These are phyloP conservation scores for Ophthalmolycus amberensis DNA, from an alignment of 2,113 vertebrate species.

Conservation along the genomic window DNA sequence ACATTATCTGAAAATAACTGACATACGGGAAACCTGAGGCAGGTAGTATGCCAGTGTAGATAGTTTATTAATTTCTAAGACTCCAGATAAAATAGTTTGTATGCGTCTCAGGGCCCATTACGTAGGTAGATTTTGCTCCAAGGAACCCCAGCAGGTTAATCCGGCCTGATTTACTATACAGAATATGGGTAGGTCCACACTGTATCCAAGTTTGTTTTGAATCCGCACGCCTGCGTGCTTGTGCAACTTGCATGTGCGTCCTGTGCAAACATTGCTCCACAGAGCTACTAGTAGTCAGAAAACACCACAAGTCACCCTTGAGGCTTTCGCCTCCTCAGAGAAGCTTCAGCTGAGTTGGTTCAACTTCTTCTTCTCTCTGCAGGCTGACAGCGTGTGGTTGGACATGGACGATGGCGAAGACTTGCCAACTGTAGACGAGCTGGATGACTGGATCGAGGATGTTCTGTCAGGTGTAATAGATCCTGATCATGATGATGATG, in stretches of 20 bases:
- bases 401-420: slow-evolving; percentile 90
- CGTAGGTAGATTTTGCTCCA: no score
- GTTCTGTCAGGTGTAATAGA: slow-evolving; percentile 87
- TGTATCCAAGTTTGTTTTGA: background rate
- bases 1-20: background rate
- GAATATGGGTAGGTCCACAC: background rate
- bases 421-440: slow-evolving; percentile 86
- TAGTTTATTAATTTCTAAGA: background rate
- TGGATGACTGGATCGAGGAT: slow-evolving; percentile 92
- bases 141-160: background rate
- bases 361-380: slow-evolving; percentile 16
- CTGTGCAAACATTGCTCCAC: background rate
- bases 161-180: no score
- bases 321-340: background rate
- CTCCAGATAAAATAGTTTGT: background rate
- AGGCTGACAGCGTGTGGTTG: slow-evolving; percentile 92
- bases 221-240: no score
- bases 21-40: background rate
- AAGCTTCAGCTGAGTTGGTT: background rate
- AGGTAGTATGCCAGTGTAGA: background rate
- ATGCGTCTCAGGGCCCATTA: background rate
- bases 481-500: slow-evolving; percentile 75
- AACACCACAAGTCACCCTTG: background rate
- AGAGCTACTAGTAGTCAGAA: background rate
- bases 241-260: background rate